Base-by-base conservation (phyloP, 2,797 vertebrate species). In the Lepus oiostolus region DNA sequence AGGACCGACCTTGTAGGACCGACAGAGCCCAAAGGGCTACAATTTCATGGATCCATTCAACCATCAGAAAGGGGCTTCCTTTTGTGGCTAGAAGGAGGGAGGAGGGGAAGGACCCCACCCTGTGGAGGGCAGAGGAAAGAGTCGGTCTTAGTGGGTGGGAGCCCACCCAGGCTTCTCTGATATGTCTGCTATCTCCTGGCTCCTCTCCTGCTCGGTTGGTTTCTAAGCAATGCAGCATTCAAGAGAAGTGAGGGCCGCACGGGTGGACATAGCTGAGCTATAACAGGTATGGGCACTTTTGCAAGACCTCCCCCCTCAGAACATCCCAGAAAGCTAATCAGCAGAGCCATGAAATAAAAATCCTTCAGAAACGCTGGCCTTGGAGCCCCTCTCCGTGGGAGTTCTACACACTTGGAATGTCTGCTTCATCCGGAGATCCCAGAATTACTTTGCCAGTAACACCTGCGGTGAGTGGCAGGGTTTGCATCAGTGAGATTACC, bases 381-480 rank as follows among this genome's bases (percentile, higher is more conserved):
- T 83, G 93, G 70, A 92, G 68, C 24, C 52, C 28, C 7, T 50
- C 65, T 63, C 68, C 91, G 13, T 75, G 88, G 91, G 92, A 94
- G 14, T 91, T 93, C 93, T 95, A n/a, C 74, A 75, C 93, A 93
- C 63, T 72, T 83, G 74, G 14, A 91, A 94, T 71, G 22, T 70
- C 74, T n/a, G 7, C 72, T 54, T 8, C 12, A 7, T 71, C 65
- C 38, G 85, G 47, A 96, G 92, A 93, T 65, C 88, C 94, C 95
- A 85, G 88, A 93, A 88, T 95, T 87, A 75, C 71, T 89, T 90
- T 94, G 82, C 62, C 38, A 81, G 93, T 95, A 94, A 93, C 83
- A 67, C 95, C 79, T 74, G 77, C 54, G 42, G 12, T 90, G 22
- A 91, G 79, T 72, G 85, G 30, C 72, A 86, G 83, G 32, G 24